phyloP scores from a whole-genome alignment of 2,888 invertebrate genomes.

The Melieria omissa region DNA sequence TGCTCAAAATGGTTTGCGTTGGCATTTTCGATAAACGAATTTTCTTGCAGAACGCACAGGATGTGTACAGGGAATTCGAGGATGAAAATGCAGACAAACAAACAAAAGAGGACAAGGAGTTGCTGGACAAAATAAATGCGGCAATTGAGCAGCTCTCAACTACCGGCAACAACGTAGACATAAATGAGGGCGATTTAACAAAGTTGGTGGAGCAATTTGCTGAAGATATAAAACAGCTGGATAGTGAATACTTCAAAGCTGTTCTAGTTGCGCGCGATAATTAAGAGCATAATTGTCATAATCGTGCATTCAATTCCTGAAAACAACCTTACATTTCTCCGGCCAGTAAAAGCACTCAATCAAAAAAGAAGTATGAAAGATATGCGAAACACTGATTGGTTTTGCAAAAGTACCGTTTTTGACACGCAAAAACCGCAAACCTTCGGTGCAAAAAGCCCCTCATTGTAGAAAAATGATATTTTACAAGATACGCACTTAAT shows the following conservation, averaged over 20 bases:
- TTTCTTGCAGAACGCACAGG: slow-evolving; percentile 54
- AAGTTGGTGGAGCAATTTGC: slow-evolving; percentile 60
- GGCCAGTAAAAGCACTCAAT: no score
- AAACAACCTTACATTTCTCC: no score
- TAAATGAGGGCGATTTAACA: slow-evolving; percentile 60
- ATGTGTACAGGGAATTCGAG: slow-evolving; percentile 63
- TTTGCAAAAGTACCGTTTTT: no score
- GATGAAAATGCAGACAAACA: slow-evolving; percentile 61
- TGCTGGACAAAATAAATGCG: slow-evolving; percentile 60
- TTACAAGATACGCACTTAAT: no score
- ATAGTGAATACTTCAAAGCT: slow-evolving; percentile 62
- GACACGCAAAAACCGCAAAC: no score
- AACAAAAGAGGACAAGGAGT: slow-evolving; percentile 57
- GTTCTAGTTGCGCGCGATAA: slow-evolving; percentile 44
- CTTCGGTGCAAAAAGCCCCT: no score
- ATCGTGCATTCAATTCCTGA: no score
- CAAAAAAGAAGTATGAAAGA: no score
- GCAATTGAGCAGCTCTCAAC: slow-evolving; percentile 61
- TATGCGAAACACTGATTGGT: no score
- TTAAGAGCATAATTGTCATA: no score
- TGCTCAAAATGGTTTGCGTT: no score
- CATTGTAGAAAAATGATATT: no score
- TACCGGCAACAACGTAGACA: slow-evolving; percentile 58
- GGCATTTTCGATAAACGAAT: neutral
- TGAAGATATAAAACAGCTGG: slow-evolving; percentile 59